Base-by-base conservation (phyloP, 1,140 invertebrate genomes). In the Eriocheir sinensis region DNA sequence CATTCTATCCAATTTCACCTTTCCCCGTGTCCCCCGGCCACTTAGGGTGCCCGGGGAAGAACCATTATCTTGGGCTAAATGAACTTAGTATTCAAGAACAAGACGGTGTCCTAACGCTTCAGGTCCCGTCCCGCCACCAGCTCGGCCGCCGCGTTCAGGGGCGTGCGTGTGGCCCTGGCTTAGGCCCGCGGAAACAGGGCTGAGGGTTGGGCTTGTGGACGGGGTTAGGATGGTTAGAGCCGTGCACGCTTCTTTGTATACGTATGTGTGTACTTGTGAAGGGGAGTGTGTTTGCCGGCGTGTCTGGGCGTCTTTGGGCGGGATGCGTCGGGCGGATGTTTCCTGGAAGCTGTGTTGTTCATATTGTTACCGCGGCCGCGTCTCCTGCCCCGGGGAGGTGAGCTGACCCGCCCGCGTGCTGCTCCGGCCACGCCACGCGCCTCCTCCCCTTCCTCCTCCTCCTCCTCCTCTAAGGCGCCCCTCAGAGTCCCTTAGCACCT, bases 61-160 rank as follows among this genome's bases (percentile, higher is more conserved):
- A 79, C 88, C 86, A 94, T 94, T 94, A 94, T 94, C 93, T 81
- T 48, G 72, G 72, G 93, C 86, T 94, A 94, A 94, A 94, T 94
- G 93, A 94, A 94, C 93, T 94, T 94, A 94, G 93, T 94, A 94
- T 94, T 94, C 93, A 94, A 94, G 93, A 94, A 89, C 93, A 89
- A 94, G 85, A 27, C 86, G 60, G 93, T 94, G 93, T 94, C 93
- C 93, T 89, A 94, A 94, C 93, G 93, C 93, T 86, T 41, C 44
- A 53, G 86, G 83, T 88, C 92, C 85, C 88, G 30, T 34, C 36
- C 79, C 40, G 80, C 91, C 91, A 38, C 79, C 40, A 85, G 80
- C 91, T 40, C 83, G 79, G 32, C 48, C 60, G 30, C 89, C 48
- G 91, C 48, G 91, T 92, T 44, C 91, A 41, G 30, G 81, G 80